Evolutionary conservation across 2,888 invertebrate genomes (phyloP).

Genomic region (Automeris io): DNA sequence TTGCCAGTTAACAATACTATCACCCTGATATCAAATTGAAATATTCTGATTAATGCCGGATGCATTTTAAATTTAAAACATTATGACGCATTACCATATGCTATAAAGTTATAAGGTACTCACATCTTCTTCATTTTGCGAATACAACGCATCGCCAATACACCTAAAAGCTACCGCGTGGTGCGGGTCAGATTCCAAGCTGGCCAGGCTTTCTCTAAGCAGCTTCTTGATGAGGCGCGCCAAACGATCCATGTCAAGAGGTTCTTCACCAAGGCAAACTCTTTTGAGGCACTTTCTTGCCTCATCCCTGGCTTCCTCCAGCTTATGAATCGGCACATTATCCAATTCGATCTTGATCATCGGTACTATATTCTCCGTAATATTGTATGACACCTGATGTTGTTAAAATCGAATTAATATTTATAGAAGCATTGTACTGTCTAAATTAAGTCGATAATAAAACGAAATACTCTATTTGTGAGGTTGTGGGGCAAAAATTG

Average conservation of each 20-base stretch:
- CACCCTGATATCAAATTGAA: too few relatives aligned
- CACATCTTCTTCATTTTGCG: constrained; percentile 83
- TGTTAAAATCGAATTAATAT: too few relatives aligned
- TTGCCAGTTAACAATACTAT: too few relatives aligned
- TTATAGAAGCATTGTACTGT: too few relatives aligned
- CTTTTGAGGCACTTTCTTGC: constrained; percentile 49
- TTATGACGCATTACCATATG: neutral
- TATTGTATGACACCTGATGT: constrained; percentile 82
- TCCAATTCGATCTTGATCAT: constrained; percentile 83
- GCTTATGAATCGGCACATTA: constrained; percentile 84
- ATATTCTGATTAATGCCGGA: too few relatives aligned
- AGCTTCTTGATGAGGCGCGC: constrained; percentile 83
- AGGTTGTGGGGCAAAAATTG: too few relatives aligned
- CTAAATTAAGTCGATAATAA: too few relatives aligned
- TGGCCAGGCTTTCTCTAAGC: constrained; percentile 81
- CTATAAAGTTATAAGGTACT: constrained; percentile 33
- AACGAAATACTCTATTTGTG: too few relatives aligned
- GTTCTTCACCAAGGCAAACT: constrained; percentile 49
- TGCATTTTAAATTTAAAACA: constrained; percentile 5
- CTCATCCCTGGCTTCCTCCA: constrained; percentile 78
- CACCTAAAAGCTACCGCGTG: constrained; percentile 85
- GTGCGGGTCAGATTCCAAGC: constrained; percentile 87
- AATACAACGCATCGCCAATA: constrained; percentile 91
- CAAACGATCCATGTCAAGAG: constrained; percentile 87
- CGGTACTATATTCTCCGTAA: constrained; percentile 84